These are phyloP conservation scores for Poeciliopsis turrubarensis DNA, from an alignment of 2,113 vertebrate genomes.

Conservation along the genomic window DNA sequence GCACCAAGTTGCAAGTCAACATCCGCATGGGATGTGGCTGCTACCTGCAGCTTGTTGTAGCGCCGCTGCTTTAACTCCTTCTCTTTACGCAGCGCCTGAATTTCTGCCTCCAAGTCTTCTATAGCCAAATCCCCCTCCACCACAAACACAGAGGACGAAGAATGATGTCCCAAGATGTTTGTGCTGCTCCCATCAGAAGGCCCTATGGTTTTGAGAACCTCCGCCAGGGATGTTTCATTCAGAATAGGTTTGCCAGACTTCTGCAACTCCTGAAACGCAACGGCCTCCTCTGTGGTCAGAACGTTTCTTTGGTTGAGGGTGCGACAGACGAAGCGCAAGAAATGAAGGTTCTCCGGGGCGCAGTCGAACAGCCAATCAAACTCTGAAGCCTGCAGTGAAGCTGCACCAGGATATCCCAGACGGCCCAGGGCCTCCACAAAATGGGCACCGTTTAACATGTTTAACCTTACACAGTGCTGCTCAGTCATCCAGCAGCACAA, in stretches of 20 bases:
- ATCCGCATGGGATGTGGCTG: slow-evolving; percentile 71
- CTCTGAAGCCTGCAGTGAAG: slow-evolving; percentile 85
- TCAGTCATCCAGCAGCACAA: slow-evolving; percentile 15
- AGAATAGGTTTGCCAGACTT: slow-evolving; percentile 83
- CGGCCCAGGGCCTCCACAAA: slow-evolving; percentile 88
- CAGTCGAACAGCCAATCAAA: slow-evolving; percentile 97
- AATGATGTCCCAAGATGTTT: slow-evolving; percentile 12
- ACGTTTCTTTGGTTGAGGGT: slow-evolving; percentile 81
- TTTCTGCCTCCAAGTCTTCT: slow-evolving; percentile 83
- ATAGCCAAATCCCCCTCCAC: slow-evolving; percentile 75
- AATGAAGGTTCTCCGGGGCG: slow-evolving; percentile 78
- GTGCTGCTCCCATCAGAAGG: slow-evolving; percentile 40
- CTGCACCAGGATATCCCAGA: slow-evolving; percentile 84
- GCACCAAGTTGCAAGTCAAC: slow-evolving; percentile 66
- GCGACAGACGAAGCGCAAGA: slow-evolving; percentile 89
- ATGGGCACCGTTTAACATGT: slow-evolving; percentile 82
- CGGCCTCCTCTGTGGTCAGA: slow-evolving; percentile 80
- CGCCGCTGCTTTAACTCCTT: slow-evolving; percentile 82
- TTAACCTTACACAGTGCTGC: slow-evolving; percentile 11
- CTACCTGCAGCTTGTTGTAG: slow-evolving; percentile 82
- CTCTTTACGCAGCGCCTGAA: slow-evolving; percentile 80
- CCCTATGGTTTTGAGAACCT: slow-evolving; percentile 84
- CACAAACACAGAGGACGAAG: slow-evolving; percentile 49
- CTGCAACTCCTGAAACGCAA: slow-evolving; percentile 78
- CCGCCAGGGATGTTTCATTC: slow-evolving; percentile 81